Percentiles rank a stretch among this genome's conserved stretches.
Conservation (phyloP, 2,888 invertebrate genomes). For the Ormia ochracea region DNA sequence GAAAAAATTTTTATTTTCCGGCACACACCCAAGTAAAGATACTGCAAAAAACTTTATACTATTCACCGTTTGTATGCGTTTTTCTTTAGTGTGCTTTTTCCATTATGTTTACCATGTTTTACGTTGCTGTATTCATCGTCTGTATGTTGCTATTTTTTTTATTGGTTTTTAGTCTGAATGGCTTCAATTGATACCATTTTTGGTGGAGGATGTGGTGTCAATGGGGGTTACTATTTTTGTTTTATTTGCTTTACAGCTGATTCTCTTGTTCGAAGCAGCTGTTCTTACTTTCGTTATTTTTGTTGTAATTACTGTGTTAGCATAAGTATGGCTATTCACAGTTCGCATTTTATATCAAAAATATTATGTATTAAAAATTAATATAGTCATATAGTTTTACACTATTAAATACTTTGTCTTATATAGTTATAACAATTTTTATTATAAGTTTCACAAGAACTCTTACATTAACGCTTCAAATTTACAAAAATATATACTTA, state of each 20-base stretch:
- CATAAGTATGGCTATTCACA: too few relatives aligned
- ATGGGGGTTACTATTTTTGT: slow-evolving; percentile 14
- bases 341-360: too few relatives aligned
- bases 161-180: slow-evolving; percentile 1
- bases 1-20: slow-evolving; percentile 44
- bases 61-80: slow-evolving; percentile 44
- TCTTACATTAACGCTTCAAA: too few relatives aligned
- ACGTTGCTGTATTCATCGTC: slow-evolving; percentile 30
- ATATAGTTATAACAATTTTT: too few relatives aligned
- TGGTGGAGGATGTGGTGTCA: slow-evolving; percentile 12
- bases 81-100: slow-evolving; percentile 45
- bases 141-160: slow-evolving; percentile 49
- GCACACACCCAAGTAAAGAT: slow-evolving; percentile 58
- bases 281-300: slow-evolving; percentile 26
- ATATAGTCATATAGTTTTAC: too few relatives aligned
- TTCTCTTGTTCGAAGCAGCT: slow-evolving; percentile 44
- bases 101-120: slow-evolving; percentile 34
- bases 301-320: slow-evolving; percentile 26
- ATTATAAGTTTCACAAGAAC: too few relatives aligned
- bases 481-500: too few relatives aligned
- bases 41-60: slow-evolving; percentile 30
- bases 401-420: too few relatives aligned
- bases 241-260: slow-evolving; percentile 37
- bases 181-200: slow-evolving; percentile 29
- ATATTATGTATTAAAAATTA: too few relatives aligned